Evolutionary conservation across 1,140 invertebrate genomes (phyloP), one percentile per base, ranked within the genome.

Genomic region (Heliconius eleuchia): DNA sequence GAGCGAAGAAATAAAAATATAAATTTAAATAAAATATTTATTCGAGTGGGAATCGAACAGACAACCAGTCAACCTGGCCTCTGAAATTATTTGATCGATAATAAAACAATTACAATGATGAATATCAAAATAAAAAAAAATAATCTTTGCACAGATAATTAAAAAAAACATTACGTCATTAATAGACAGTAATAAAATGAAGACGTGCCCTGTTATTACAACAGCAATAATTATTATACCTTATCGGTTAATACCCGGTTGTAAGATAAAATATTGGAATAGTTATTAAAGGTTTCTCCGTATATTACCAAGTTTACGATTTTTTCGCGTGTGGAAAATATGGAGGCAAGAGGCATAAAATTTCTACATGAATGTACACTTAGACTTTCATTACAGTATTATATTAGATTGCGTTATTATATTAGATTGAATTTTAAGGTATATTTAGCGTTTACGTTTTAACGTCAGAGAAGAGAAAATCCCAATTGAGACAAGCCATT

Each of bases 301-400:
- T 27, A 66, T 66, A 30, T 27, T 27, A 66, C 13, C 23, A 30
- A 0, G 4, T 70, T 70, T 76, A 76, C 8, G n/a, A 27, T 71
- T 30, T 46, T 46, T 42, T 71, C 74, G 74, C 74, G 74, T 70
- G 74, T 76, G 37, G 74, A 50, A 76, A 76, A 19, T 39, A 42
- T 30, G 9, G 60, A 27, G 27, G 60, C 60, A 30, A 27, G 27
- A 66, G 39, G 18, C 46, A 50, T 76, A 76, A 76, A 76, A 76
- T 46, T 18, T 71, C 39, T 19, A 46, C 74, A 71, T 42, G 60
- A 70, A 76, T 39, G 18, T 39, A 39, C 16, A 72, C 71, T 72
- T 19, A 18, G 27, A 30, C 60, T 66, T 60, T 66, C 27, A 66
- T 30, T 30, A 66, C 11, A 13, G 23, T 27, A 57, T 60, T 23